Evolutionary conservation across 2,113 vertebrate genomes (phyloP).

Genomic region (Hypomesus transpacificus): DNA sequence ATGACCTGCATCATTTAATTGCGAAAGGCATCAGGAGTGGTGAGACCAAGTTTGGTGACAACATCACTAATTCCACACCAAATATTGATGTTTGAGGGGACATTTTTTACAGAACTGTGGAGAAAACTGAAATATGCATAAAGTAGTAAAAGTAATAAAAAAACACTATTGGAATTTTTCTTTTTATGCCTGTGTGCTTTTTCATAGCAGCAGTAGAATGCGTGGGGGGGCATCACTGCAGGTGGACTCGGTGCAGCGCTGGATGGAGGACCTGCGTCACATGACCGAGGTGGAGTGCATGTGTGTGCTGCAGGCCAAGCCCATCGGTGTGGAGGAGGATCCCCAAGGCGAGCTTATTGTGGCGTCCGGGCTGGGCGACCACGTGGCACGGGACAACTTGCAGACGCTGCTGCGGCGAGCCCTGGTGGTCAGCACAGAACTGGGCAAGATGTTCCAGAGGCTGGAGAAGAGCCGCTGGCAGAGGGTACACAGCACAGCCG

Average conservation of each 20-base stretch:
- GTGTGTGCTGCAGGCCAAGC: slow-evolving; percentile 96
- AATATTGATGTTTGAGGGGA: no score
- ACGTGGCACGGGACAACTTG: slow-evolving; percentile 77
- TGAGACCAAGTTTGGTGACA: no score
- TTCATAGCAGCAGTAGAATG: slow-evolving; percentile 63
- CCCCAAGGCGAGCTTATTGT: slow-evolving; percentile 80
- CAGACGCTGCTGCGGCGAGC: slow-evolving; percentile 88
- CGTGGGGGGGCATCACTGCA: slow-evolving; percentile 75
- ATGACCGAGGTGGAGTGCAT: slow-evolving; percentile 98
- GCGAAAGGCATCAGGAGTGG: no score
- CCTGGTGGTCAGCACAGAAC: slow-evolving; percentile 90
- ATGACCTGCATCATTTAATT: no score
- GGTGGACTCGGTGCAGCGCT: slow-evolving; percentile 94
- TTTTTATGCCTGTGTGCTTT: slow-evolving; percentile 3
- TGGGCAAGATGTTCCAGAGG: slow-evolving; percentile 90
- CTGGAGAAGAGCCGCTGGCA: slow-evolving; percentile 92
- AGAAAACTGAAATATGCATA: neutral
- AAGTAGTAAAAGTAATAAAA: neutral
- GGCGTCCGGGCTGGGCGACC: slow-evolving; percentile 58
- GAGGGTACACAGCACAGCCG: slow-evolving; percentile 86
- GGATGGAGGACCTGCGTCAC: slow-evolving; percentile 95
- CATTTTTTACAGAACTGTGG: no score
- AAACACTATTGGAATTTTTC: neutral
- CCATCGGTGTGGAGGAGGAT: slow-evolving; percentile 88
- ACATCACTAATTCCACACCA: no score